phyloP scores from a whole-genome alignment of 2,797 vertebrate genomes.

The Notolepis coatsorum region DNA sequence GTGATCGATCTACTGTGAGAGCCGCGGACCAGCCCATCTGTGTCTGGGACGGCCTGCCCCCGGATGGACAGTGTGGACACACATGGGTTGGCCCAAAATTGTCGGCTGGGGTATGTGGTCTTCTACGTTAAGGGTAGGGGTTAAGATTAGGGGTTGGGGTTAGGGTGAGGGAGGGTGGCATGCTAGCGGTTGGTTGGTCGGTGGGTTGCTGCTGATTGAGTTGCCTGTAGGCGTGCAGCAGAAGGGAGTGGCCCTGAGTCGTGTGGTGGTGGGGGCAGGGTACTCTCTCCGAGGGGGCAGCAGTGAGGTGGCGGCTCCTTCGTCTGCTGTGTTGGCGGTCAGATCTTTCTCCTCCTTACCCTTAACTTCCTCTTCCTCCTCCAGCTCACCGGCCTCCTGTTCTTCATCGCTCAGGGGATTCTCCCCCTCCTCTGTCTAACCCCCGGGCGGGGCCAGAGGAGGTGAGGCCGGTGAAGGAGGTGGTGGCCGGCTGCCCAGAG shows the following conservation, averaged over 20 bases:
- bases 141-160: constrained; percentile 11
- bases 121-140: constrained; percentile 15
- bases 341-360: constrained; percentile 45
- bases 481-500: constrained; percentile 71
- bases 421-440: constrained; percentile 62
- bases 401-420: constrained; percentile 32
- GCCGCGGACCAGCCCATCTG: constrained; percentile 56
- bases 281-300: constrained; percentile 75
- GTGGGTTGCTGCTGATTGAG: constrained; percentile 46
- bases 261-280: constrained; percentile 62
- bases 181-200: constrained; percentile 38
- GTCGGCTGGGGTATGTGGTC: constrained; percentile 15
- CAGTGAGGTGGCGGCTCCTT: constrained; percentile 83
- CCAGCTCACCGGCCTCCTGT: constrained; percentile 65
- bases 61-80: constrained; percentile 40
- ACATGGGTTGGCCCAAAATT: constrained; percentile 48
- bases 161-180: constrained; percentile 8
- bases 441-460: constrained; percentile 72
- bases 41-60: constrained; percentile 19
- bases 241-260: constrained; percentile 84
- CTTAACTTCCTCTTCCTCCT: constrained; percentile 55
- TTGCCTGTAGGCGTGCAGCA: constrained; percentile 61
- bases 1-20: background rate
- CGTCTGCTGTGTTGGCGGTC: constrained; percentile 43
- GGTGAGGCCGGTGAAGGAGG: constrained; percentile 80